Base-by-base conservation (phyloP, 92 coral and sea anemone genomes). In the Micromussa lordhowensis region DNA sequence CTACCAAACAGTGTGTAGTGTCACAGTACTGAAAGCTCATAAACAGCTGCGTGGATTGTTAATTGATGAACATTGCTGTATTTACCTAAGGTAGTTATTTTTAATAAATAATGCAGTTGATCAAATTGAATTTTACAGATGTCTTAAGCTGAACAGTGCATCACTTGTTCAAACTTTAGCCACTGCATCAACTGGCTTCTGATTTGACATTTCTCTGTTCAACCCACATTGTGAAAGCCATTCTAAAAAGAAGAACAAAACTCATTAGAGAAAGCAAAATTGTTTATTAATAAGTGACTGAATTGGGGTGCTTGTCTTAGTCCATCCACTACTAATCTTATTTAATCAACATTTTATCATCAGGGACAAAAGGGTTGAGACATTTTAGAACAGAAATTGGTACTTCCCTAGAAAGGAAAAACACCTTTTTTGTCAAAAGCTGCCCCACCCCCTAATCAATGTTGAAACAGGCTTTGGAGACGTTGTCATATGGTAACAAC, bases 121-220 rank as follows among this genome's bases (percentile, higher is more conserved):
- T 53, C 68, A 53, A 78, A 24, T 48, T 44, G 10, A 44, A 44
- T 44, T 40, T 64, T 61, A 34, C 22, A 31, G 48, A 71, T 71
- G 40, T 71, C 36, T 69, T 69, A 32, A 32, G 11, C 36, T 32
- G 17, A 9, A 69, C 4, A 69, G 24, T 34, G 3, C 19, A 21
- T 38, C 48, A 8, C 22, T 34, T 48, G 24, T 58, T 11, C 53
- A 21, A 82, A 59, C 29, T 14, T 57, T 35, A 84, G 81, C 54
- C 78, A 30, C 31, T 73, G 35, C 13, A 77, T 77, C 81, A 77
- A 35, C 64, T 77, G 83, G 69, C 68, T 63, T 77, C 89, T 77
- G 89, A 79, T 66, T 77, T 86, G 63, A 75, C 77, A 64, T 86
- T 86, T 78, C 89, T 64, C 83, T 86, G 89, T 28, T 80, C 79